phyloP scores from a whole-genome alignment of 64 coral and sea anemone species.

The Exaiptasia diaphana region DNA sequence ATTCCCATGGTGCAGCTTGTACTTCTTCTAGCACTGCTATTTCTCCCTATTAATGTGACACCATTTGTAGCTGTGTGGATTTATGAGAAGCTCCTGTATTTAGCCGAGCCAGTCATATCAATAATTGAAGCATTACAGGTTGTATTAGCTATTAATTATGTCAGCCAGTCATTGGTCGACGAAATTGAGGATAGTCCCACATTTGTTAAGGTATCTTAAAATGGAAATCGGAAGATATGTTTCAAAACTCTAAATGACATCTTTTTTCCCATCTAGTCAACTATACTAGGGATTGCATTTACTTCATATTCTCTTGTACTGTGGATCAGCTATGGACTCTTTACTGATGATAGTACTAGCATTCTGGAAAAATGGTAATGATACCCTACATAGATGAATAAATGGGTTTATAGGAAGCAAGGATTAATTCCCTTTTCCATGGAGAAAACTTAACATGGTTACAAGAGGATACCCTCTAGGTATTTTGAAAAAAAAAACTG shows the following conservation, averaged over 20 bases:
- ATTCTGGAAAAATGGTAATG: conserved; percentile 27
- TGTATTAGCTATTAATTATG: conserved; percentile 47
- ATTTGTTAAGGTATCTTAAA: conserved; percentile 47
- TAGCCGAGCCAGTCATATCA: conserved; percentile 43
- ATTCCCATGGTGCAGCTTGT: conserved; percentile 63
- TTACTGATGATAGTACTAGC: conserved; percentile 14
- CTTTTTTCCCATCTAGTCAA: background rate
- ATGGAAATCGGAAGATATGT: background rate
- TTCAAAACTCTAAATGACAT: background rate
- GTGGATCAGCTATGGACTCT: conserved; percentile 20
- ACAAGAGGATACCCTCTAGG: too few relatives aligned
- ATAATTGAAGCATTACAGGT: conserved; percentile 43
- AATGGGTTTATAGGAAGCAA: too few relatives aligned
- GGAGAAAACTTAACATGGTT: too few relatives aligned
- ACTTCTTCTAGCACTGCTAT: conserved; percentile 32
- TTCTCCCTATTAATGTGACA: conserved; percentile 53
- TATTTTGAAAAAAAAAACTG: too few relatives aligned
- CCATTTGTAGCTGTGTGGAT: conserved; percentile 61
- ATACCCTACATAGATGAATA: too few relatives aligned
- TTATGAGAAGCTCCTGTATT: conserved; percentile 60
- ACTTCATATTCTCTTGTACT: background rate
- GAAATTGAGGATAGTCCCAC: conserved; percentile 58
- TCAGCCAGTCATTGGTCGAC: conserved; percentile 57
- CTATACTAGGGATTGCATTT: conserved; percentile 26
- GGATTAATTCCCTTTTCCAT: too few relatives aligned